Conservation (phyloP, 2,888 invertebrate species). For the Hydraecia micacea region DNA sequence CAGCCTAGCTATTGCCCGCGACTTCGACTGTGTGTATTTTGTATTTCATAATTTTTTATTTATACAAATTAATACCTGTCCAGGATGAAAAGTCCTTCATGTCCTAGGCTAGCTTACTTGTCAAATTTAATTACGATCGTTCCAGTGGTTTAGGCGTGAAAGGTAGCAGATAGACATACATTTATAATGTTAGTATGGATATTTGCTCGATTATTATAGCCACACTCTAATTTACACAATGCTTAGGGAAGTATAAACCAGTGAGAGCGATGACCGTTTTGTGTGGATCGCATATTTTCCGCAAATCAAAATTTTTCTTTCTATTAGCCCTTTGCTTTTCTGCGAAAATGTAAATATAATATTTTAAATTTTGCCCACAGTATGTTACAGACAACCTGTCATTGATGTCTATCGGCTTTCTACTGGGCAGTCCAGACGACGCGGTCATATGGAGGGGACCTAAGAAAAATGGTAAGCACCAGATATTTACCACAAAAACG, state of each 20-base stretch:
- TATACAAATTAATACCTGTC: background rate
- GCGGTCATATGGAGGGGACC: constrained; percentile 99
- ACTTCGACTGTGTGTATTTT: background rate
- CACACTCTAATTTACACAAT: background rate
- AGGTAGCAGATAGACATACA: background rate
- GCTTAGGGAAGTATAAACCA: background rate
- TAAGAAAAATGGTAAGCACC: constrained; percentile 96
- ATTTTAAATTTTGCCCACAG: constrained; percentile 82
- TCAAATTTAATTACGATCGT: background rate
- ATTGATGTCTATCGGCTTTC: constrained; percentile 99
- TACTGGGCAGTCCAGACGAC: constrained; percentile 96
- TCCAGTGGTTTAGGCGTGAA: background rate
- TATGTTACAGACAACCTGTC: constrained; percentile 98
- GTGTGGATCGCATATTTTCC: no score
- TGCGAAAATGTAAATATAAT: background rate
- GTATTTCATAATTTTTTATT: background rate
- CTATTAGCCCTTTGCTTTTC: no score
- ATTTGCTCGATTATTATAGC: background rate
- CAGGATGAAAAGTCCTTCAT: background rate
- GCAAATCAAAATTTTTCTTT: no score
- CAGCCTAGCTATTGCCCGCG: background rate
- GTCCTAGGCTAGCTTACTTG: background rate
- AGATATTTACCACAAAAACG: background rate
- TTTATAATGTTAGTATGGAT: background rate
- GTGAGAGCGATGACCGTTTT: no score